Percentiles rank a stretch among this genome's conserved stretches.
Evolutionary conservation across 2,888 invertebrate species (phyloP).

Genomic region (Apotomis capreana): DNA sequence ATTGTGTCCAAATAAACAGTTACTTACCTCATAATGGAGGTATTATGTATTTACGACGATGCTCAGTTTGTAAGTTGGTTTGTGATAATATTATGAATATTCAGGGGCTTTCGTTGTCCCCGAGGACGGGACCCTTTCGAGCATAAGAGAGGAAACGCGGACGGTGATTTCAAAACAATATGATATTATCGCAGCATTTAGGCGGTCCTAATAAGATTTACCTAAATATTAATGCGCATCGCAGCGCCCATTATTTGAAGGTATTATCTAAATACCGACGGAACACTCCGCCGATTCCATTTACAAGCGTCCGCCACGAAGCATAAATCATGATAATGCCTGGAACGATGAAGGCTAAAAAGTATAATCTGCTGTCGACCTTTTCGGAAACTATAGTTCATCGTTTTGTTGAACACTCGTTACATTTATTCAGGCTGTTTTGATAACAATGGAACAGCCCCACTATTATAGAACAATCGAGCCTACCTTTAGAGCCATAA

Average conservation of each 20-base stretch:
- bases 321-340: conserved; percentile 51
- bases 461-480: conserved; percentile 76
- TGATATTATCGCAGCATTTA: conserved; percentile 81
- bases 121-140: conserved; percentile 77
- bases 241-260: conserved; percentile 77
- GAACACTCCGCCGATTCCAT: conserved; percentile 62
- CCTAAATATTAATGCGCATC: conserved; percentile 82
- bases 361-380: conserved; percentile 55
- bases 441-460: conserved; percentile 71
- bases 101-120: conserved; percentile 73
- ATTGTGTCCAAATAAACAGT: conserved; percentile 48
- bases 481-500: conserved; percentile 78
- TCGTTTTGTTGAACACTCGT: conserved; percentile 45
- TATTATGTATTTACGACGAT: conserved; percentile 72
- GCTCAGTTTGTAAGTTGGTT: conserved; percentile 76
- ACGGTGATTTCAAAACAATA: conserved; percentile 81
- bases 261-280: conserved; percentile 74
- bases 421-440: conserved; percentile 48
- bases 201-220: conserved; percentile 82
- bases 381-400: conserved; percentile 51
- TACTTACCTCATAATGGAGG: conserved; percentile 63
- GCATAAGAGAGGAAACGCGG: conserved; percentile 80
- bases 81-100: conserved; percentile 81
- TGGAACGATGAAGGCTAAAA: conserved; percentile 54
- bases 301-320: conserved; percentile 56